Evolutionary conservation across 2,113 vertebrate genomes (phyloP), one percentile per base, ranked within the genome.

Genomic region (Melanostigma gelatinosum): DNA sequence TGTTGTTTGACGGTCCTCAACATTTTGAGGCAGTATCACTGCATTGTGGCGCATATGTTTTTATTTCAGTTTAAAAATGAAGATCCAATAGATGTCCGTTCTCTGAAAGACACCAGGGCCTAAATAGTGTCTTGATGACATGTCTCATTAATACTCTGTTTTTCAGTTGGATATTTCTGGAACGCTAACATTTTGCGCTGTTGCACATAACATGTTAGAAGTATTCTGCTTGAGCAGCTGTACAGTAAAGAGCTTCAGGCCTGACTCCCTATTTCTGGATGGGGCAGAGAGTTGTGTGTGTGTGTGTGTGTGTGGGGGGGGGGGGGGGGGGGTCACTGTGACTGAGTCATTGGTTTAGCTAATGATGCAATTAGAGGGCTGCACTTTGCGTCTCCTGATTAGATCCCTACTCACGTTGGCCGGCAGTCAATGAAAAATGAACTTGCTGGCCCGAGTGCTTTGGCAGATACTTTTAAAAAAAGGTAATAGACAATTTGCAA

Each of bases 321-420:
- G 65, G 72, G 36, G 75, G 85, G 82, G 36, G 79, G 75, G 80
- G 77, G 88, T 91, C 89, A 77, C 78, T 80, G 79, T 78, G 76
- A 91, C 92, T 93, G 92, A 94, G 80, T 94, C 93, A 94, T 89
- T 92, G 91, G 89, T 92, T 93, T 91, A 88, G 92, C 89, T 92
- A 95, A 94, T 92, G 89, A 94, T 94, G 88, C 91, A 95, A 93
- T 94, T 94, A 94, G 85, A 87, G 69, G 80, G 82, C 84, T 90
- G 89, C 87, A 89, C 80, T 91, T 90, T 89, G 85, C 89, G 90
- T 92, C 87, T 85, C 84, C 84, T 92, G 93, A 93, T 94, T 91
- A 88, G 72, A 89, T 85, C 88, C 75, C 65, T 52, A 60, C 80
- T 71, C 10, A 40, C 29, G 18, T 38, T 65, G 83, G 83, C 85